These are phyloP conservation scores for Eolophus roseicapilla DNA, from an alignment of 2,113 vertebrate genomes.

Conservation along the genomic window DNA sequence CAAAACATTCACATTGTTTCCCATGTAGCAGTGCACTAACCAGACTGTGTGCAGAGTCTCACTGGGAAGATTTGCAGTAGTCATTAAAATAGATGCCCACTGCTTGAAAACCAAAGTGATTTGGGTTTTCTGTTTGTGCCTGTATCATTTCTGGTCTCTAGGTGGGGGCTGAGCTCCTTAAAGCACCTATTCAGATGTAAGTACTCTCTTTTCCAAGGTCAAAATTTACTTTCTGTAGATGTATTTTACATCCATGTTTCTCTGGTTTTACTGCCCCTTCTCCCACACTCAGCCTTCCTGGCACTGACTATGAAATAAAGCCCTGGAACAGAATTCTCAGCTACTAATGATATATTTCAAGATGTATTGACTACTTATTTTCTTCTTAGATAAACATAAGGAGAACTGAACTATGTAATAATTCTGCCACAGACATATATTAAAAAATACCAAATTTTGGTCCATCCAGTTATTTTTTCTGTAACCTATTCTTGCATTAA, in stretches of 20 bases:
- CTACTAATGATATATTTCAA: not conserved
- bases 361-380: not conserved
- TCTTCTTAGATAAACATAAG: not conserved
- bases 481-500: not conserved
- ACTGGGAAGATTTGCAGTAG: not conserved
- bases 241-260: not conserved
- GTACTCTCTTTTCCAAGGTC: not conserved
- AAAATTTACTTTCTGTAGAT: not conserved
- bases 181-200: not conserved
- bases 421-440: not conserved
- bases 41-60: fast-evolving
- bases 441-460: not conserved
- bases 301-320: not conserved
- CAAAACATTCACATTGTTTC: not conserved
- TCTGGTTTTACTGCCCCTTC: not conserved
- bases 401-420: not conserved
- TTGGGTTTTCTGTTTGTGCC: fast-evolving
- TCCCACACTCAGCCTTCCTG: not conserved
- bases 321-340: not conserved
- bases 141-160: not conserved
- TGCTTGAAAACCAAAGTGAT: not conserved
- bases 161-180: not conserved
- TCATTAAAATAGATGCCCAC: not conserved
- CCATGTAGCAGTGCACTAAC: too few relatives aligned
- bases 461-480: not conserved